Conservation (phyloP, 1,140 invertebrate species). For the Aradophagus sp. region DNA sequence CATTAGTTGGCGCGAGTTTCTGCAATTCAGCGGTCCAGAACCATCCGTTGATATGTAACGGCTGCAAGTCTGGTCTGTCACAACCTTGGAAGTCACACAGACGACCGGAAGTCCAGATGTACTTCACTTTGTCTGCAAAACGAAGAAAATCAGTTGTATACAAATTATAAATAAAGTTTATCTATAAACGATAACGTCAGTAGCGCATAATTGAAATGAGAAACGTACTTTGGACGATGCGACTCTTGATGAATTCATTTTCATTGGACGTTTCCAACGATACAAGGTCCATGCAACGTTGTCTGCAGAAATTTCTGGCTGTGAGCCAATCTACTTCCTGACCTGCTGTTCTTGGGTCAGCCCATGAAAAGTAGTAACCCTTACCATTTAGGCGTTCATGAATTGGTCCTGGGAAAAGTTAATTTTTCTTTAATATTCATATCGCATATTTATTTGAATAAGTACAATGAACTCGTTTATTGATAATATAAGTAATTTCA, state of each 20-base stretch:
- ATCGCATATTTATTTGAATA: too few relatives aligned
- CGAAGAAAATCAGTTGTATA: too few relatives aligned
- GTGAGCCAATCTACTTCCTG: constrained; percentile 88
- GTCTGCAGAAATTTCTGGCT: constrained; percentile 86
- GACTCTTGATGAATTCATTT: constrained; percentile 87
- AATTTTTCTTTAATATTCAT: too few relatives aligned
- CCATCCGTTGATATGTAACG: constrained; percentile 87
- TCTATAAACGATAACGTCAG: neutral
- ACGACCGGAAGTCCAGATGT: constrained; percentile 91
- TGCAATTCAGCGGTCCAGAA: constrained; percentile 90
- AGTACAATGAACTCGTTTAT: too few relatives aligned
- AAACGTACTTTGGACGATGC: constrained; percentile 81
- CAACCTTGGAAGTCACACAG: constrained; percentile 90
- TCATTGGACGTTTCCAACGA: constrained; percentile 87
- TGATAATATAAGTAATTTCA: neutral
- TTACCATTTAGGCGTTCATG: constrained; percentile 77
- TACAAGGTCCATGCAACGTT: constrained; percentile 90
- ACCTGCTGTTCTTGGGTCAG: constrained; percentile 81
- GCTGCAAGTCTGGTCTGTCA: constrained; percentile 84
- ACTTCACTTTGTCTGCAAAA: constrained; percentile 78
- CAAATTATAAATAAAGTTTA: neutral
- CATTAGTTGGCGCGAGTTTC: constrained; percentile 84
- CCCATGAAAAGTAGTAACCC: constrained; percentile 90
- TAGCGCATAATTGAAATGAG: neutral
- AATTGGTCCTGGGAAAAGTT: constrained; percentile 68